phyloP scores from a whole-genome alignment of 2,113 vertebrate genomes.

The Plestiodon gilberti region DNA sequence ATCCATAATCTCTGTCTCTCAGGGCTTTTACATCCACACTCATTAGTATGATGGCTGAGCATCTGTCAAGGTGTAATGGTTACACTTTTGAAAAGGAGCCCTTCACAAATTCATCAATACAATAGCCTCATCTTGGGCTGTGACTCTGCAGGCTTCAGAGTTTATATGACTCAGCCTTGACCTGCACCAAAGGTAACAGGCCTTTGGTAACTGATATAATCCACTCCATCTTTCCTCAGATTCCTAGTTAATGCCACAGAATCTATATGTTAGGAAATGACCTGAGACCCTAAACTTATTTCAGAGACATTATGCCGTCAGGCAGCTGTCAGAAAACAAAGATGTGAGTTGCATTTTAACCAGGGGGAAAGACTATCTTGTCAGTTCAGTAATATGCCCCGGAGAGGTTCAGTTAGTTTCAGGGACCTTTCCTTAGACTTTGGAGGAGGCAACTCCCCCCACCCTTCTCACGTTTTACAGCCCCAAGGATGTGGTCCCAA shows the following conservation, averaged over 20 bases:
- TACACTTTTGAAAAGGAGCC: constrained; percentile 53
- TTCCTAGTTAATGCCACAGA: constrained; percentile 10
- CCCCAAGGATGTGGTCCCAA: not conserved
- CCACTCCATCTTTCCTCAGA: constrained; percentile 39
- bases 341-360: not conserved
- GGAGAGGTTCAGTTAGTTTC: not conserved
- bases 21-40: constrained; percentile 31
- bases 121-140: constrained; percentile 9
- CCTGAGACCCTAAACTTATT: fast-evolving
- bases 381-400: not conserved
- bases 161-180: constrained; percentile 65
- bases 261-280: not conserved
- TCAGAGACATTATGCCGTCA: not conserved
- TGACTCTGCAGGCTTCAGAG: constrained; percentile 45
- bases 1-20: constrained; percentile 15
- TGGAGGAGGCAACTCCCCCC: too few species aligned
- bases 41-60: constrained; percentile 57
- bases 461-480: too few species aligned
- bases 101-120: constrained; percentile 40
- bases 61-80: constrained; percentile 55
- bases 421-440: fast-evolving
- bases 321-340: not conserved
- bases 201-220: constrained; percentile 59
- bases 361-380: not conserved
- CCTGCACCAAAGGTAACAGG: constrained; percentile 42